These are phyloP conservation scores for Caiman crocodilus DNA, from an alignment of 2,797 vertebrate species.

Conservation along the genomic window DNA sequence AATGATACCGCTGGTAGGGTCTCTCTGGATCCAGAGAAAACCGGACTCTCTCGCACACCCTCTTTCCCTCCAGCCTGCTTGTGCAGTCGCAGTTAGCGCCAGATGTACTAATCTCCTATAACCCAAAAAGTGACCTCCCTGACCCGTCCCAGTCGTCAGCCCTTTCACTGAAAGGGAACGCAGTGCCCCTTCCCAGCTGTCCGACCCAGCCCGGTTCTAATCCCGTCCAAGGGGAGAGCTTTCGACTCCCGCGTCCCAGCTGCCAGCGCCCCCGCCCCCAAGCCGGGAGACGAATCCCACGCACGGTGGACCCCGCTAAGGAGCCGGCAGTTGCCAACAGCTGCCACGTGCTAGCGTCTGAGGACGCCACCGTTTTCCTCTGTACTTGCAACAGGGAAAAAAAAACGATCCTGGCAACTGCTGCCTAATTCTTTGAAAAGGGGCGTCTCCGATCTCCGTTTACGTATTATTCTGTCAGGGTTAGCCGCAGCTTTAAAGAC, in stretches of 20 bases:
- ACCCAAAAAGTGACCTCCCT: slow-evolving; percentile 26
- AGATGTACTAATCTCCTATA: slow-evolving; percentile 2
- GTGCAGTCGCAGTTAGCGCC: not conserved
- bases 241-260: not conserved
- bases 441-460: not conserved
- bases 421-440: not conserved
- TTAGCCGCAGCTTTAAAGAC: not conserved
- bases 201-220: not conserved
- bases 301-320: not conserved
- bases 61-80: not conserved
- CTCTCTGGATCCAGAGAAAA: slow-evolving; percentile 8
- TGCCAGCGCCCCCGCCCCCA: not conserved
- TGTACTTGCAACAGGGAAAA: not conserved
- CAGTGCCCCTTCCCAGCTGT: not conserved
- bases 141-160: slow-evolving; percentile 44
- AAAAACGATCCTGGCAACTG: not conserved
- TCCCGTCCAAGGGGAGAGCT: not conserved
- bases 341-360: fast-evolving
- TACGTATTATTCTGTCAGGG: not conserved
- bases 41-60: slow-evolving; percentile 23
- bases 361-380: not conserved
- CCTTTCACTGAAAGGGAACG: not conserved
- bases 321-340: not conserved
- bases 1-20: slow-evolving; percentile 51
- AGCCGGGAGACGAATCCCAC: not conserved